Conservation (phyloP, 2,888 invertebrate species). For the Galeopsomyia nigrocyanea region DNA sequence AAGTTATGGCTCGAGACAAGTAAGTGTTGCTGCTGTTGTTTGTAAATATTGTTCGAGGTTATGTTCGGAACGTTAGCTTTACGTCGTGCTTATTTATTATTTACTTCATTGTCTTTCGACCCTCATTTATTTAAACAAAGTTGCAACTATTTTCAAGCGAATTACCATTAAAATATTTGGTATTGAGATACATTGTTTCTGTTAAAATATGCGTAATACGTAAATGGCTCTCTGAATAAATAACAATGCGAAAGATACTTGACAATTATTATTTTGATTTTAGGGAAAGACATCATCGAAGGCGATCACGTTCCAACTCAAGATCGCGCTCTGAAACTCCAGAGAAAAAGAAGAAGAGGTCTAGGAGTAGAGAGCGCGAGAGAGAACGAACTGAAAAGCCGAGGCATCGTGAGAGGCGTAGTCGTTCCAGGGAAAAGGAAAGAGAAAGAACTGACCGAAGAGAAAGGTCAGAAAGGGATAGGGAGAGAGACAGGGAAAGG, state of each 20-base stretch:
- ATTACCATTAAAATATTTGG: too few species aligned
- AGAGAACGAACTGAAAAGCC: slow-evolving; percentile 66
- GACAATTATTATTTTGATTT: background rate
- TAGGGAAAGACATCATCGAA: slow-evolving; percentile 60
- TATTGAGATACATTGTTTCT: too few species aligned
- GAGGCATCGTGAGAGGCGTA: slow-evolving; percentile 74
- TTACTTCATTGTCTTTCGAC: too few species aligned
- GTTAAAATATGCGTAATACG: too few species aligned
- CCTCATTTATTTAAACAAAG: too few species aligned
- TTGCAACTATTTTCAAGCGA: too few species aligned
- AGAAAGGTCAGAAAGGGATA: slow-evolving; percentile 70
- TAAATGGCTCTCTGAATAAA: too few species aligned
- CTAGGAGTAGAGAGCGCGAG: slow-evolving; percentile 73
- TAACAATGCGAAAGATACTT: too few species aligned
- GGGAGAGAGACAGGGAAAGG: slow-evolving; percentile 74
- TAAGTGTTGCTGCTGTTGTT: slow-evolving; percentile 50
- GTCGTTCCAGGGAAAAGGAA: slow-evolving; percentile 78
- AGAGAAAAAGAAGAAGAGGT: slow-evolving; percentile 74
- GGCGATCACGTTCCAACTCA: slow-evolving; percentile 72
- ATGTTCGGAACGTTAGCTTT: slow-evolving; percentile 40
- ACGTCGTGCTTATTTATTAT: background rate
- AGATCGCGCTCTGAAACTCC: slow-evolving; percentile 74
- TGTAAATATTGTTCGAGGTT: slow-evolving; percentile 51
- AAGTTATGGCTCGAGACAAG: slow-evolving; percentile 62
- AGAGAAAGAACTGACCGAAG: slow-evolving; percentile 63